A percentile compares a stretch with the other conserved stretches of the same genome.
These are phyloP conservation scores for Ramphastos sulfuratus DNA, from an alignment of 2,113 vertebrate genomes.

Conservation along the genomic window DNA sequence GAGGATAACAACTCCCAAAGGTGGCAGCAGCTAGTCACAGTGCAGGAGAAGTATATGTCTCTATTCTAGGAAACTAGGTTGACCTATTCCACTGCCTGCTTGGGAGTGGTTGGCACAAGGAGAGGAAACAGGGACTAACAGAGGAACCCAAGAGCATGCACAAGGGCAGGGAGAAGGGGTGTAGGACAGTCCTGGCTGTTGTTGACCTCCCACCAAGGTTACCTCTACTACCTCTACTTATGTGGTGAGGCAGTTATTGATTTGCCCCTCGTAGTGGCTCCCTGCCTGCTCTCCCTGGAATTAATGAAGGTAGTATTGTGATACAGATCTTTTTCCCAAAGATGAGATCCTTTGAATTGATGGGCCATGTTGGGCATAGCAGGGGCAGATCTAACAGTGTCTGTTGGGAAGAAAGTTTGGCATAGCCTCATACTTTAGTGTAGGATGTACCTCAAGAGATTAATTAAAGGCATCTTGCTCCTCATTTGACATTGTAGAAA, in stretches of 20 bases:
- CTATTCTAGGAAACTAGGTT: conserved; percentile 5
- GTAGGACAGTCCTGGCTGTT: not conserved
- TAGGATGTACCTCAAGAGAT: not conserved
- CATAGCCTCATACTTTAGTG: not conserved
- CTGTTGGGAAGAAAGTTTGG: not conserved
- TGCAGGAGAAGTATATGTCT: not conserved
- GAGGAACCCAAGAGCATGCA: not conserved
- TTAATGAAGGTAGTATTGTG: not conserved
- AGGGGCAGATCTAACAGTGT: not conserved
- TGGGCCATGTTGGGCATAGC: not conserved
- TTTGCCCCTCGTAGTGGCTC: not conserved
- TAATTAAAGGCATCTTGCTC: not conserved
- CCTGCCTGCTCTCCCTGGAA: not conserved
- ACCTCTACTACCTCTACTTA: not conserved
- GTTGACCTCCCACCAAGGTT: not conserved
- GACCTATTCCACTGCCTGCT: conserved; percentile 11
- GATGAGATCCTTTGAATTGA: not conserved
- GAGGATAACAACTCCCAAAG: not conserved
- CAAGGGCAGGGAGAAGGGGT: not conserved
- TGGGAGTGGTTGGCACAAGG: not conserved
- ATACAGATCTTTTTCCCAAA: not conserved
- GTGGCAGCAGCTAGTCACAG: not conserved
- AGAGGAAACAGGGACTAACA: not conserved
- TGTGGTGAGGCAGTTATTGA: not conserved
- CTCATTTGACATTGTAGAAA: not conserved